Conservation (phyloP, 1,140 invertebrate genomes). For the Zaprionus gabonicus region DNA sequence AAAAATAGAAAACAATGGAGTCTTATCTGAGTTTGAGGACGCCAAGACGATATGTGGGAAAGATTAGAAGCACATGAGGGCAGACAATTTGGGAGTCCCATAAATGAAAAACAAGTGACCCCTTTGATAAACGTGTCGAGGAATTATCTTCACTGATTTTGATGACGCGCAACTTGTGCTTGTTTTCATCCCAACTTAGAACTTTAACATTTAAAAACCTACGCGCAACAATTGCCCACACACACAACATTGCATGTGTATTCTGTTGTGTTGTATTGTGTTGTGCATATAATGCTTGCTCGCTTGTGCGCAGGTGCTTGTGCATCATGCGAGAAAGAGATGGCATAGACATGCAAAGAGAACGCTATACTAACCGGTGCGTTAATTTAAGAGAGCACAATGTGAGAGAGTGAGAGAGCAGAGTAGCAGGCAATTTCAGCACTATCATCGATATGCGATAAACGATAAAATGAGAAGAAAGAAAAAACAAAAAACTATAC, state of each 20-base stretch:
- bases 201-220: constrained; percentile 51
- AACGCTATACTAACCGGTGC: background rate
- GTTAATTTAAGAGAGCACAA: constrained; percentile 1
- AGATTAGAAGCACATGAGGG: constrained; percentile 24
- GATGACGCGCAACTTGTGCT: constrained; percentile 38
- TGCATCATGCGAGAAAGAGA: constrained; percentile 23
- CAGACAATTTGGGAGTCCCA: background rate
- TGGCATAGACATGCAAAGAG: constrained; percentile 26
- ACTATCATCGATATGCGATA: constrained; percentile 50
- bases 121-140: constrained; percentile 18
- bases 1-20: constrained; percentile 46
- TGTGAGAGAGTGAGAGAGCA: constrained; percentile 2
- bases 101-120: constrained; percentile 19
- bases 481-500: constrained; percentile 41
- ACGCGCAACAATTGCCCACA: constrained; percentile 44
- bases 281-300: constrained; percentile 19
- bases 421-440: constrained; percentile 22
- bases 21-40: constrained; percentile 31
- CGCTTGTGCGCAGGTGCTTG: constrained; percentile 43
- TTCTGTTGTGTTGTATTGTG: background rate
- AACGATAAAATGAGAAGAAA: constrained; percentile 42
- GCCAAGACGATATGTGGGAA: constrained; percentile 11
- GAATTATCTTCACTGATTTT: constrained; percentile 30
- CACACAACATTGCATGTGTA: constrained; percentile 18
- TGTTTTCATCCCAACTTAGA: constrained; percentile 12